A percentile compares a stretch with the other conserved stretches of the same genome.
These are phyloP conservation scores for Zenarchopterus dispar DNA, from an alignment of 2,797 vertebrate species.

Conservation along the genomic window DNA sequence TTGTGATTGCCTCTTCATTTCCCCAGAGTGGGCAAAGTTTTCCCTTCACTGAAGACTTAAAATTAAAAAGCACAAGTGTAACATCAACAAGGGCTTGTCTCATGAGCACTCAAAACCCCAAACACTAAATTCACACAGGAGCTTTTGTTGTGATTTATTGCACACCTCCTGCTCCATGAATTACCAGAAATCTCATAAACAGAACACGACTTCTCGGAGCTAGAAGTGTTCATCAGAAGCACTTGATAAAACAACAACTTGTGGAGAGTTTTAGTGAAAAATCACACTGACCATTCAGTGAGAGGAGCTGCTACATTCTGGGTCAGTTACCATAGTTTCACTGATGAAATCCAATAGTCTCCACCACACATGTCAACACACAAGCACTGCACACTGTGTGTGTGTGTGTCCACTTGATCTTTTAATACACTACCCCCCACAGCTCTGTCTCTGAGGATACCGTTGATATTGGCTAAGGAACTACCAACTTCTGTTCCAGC, in stretches of 20 bases:
- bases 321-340: slow-evolving; percentile 61
- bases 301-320: slow-evolving; percentile 10
- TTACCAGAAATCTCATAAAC: no score
- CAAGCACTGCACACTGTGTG: slow-evolving; percentile 20
- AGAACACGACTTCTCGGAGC: no score
- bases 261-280: slow-evolving; percentile 34
- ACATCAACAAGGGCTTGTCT: no score
- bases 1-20: no score
- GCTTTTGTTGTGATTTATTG: no score
- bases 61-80: no score
- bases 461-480: slow-evolving; percentile 65
- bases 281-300: slow-evolving; percentile 32
- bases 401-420: slow-evolving; percentile 48
- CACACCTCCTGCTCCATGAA: no score
- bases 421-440: slow-evolving; percentile 50
- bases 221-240: no score
- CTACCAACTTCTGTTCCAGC: slow-evolving; percentile 42
- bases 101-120: no score
- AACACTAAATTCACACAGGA: no score
- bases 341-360: slow-evolving; percentile 54
- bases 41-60: no score
- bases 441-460: slow-evolving; percentile 65
- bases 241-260: background rate
- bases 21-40: no score
- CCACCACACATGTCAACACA: slow-evolving; percentile 19